Base-by-base conservation (phyloP, 2,888 invertebrate species). In the Bibio marci region DNA sequence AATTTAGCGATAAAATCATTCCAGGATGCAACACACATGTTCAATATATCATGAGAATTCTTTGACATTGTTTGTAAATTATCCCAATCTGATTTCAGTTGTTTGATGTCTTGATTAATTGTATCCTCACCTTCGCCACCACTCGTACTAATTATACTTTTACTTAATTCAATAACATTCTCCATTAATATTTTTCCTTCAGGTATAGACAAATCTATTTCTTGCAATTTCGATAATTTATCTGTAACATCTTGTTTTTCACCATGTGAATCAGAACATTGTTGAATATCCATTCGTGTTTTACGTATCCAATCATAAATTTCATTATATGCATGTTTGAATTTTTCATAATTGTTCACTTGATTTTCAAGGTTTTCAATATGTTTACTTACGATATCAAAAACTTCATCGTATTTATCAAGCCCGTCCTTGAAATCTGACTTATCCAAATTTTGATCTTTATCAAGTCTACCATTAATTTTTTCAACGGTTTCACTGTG, bases 231-330 rank as follows among this genome's bases (percentile, higher is more conserved):
- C 36, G 73, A 72, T 25, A 85, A 71, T 54, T 87, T 85, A 48
- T 79, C 75, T 41, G 78, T 67, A 1, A 82, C 77, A 39, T 73
- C 71, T 37, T 78, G 76, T 48, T 81, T 79, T 53, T 91, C 90
- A 3, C 90, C 90, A 53, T 88, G 88, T 1, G 85, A 79, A 56
- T 90, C 87, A 3, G 82, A 76, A 47, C 80, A 80, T 49, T 83
- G 79, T 52, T 88, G 87, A 22, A 87, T 73, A 47, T 82, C 80
- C n/a, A 81, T 69, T 51, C 81, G 75, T 13, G 77, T 73, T 50
- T 76, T 77, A 22, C 83, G 70, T 18, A 92, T 70, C 85, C 86
- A 90, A 48, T 92, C 90, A 41, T 79, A 74, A 41, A 85, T 79
- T 49, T 76, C 80, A 50, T 81, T 80, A 49, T 80, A 78, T 0